phyloP scores from a whole-genome alignment of 2,113 vertebrate genomes.

The Lamprotornis superbus region DNA sequence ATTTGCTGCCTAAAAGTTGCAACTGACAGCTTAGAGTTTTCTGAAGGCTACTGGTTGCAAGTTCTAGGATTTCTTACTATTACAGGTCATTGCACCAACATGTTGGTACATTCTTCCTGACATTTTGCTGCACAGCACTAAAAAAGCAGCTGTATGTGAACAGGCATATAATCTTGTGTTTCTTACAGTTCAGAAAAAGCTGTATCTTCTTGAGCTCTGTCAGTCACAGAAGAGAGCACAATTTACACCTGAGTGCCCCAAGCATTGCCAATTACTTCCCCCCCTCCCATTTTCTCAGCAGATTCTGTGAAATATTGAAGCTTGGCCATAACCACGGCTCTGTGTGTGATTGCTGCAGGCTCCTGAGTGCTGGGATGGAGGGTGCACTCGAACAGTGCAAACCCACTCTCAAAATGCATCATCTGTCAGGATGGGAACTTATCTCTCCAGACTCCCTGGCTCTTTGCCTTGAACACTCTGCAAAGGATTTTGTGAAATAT shows the following conservation, averaged over 20 bases:
- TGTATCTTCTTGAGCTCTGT: not conserved
- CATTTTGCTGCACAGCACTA: not conserved
- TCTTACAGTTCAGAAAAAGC: not conserved
- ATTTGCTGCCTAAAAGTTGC: constrained; percentile 29
- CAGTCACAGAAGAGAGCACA: not conserved
- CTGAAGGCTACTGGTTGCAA: not conserved
- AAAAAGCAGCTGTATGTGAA: not conserved
- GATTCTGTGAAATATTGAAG: not conserved
- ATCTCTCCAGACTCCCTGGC: not conserved
- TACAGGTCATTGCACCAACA: not conserved
- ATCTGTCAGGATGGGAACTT: not conserved
- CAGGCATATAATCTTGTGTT: not conserved
- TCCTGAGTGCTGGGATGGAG: not conserved
- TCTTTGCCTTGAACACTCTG: not conserved
- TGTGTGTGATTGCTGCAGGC: not conserved
- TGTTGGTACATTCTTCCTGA: not conserved
- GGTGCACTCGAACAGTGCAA: not conserved
- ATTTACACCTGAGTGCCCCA: not conserved
- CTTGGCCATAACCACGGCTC: not conserved
- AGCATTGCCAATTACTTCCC: not conserved
- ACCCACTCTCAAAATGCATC: not conserved
- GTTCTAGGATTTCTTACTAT: not conserved
- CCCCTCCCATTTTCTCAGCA: not conserved
- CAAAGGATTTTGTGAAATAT: not conserved
- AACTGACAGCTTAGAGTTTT: not conserved